phyloP scores from a whole-genome alignment of 2,113 vertebrate genomes.

The Candoia aspera region DNA sequence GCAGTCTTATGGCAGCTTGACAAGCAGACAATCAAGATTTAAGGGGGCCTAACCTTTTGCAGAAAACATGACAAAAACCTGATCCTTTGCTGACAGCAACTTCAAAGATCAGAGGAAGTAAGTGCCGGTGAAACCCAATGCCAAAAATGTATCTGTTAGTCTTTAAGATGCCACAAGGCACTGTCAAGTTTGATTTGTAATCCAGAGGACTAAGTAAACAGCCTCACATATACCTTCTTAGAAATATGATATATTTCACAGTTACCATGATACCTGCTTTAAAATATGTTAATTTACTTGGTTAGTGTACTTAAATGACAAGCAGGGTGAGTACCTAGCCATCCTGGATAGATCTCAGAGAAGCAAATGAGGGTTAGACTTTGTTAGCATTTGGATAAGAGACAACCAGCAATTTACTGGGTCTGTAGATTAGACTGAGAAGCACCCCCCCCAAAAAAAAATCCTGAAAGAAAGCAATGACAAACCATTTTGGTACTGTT shows the following conservation, averaged over 20 bases:
- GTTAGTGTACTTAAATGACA: not conserved
- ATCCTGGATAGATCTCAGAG: not conserved
- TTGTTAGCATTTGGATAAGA: not conserved
- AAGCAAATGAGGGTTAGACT: not conserved
- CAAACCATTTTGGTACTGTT: not conserved
- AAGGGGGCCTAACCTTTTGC: not conserved
- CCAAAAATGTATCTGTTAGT: not conserved
- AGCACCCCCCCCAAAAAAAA: not conserved
- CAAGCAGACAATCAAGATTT: not conserved
- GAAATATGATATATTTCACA: not conserved
- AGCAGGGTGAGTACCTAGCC: not conserved
- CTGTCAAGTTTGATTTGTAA: not conserved
- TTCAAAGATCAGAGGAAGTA: not conserved
- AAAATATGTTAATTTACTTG: not conserved
- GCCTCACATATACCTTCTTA: not conserved
- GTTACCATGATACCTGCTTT: not conserved
- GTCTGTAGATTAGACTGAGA: not conserved
- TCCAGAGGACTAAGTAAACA: not conserved
- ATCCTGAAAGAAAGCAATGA: not conserved
- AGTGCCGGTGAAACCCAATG: not conserved
- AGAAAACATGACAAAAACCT: not conserved
- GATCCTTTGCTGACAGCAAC: not conserved
- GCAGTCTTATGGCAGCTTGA: not conserved
- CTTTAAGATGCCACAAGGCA: not conserved
- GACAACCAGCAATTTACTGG: not conserved